Base-by-base conservation (phyloP, 2,797 vertebrate genomes). In the Cossypha heuglini region DNA sequence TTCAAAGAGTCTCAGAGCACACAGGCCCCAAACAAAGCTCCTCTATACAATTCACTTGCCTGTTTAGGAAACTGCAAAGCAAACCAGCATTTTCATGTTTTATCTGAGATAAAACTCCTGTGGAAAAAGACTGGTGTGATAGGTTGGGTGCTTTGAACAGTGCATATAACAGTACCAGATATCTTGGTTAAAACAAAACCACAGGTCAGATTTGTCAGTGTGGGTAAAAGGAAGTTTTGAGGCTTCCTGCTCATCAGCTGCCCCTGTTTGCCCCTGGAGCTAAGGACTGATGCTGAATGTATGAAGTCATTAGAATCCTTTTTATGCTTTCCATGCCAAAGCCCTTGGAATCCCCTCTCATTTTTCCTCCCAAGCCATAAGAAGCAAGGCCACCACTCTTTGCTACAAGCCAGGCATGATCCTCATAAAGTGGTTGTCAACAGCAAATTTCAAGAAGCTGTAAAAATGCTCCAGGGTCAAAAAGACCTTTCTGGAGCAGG, bases 11-110 rank as follows among this genome's bases (percentile, higher is more conserved):
- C 46, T 51, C 51, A 43, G 18, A 66, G 63, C 51, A 52, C 16
- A 16, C 16, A 88, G 51, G 55, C 78, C 63, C 46, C 68, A 88
- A 57, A 72, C 73, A 91, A 92, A 90, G 76, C 90, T 89, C 24
- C 55, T 89, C 76, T 19, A 8, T 11, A 52, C 63, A 86, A 45
- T 78, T 51, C 18, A 7, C 64, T 81, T 87, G 81, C 54, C 69
- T 90, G 86, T 92, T 96, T 93, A 94, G 76, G 72, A 86, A 96
- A 79, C 76, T 33, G 79, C 84, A 94, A 94, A 94, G 73, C 75
- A 90, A 95, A n/a, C 38, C 79, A 81, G 66, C 28, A 10, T 46
- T 90, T 94, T 86, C 74, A 51, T 78, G 63, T 58, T 43, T 80
- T 94, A 46, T 85, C 89, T 84, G 91, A 90, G 81, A 88, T 68